phyloP scores from a whole-genome alignment of 2,888 invertebrate species.

The Aricia artaxerxes region DNA sequence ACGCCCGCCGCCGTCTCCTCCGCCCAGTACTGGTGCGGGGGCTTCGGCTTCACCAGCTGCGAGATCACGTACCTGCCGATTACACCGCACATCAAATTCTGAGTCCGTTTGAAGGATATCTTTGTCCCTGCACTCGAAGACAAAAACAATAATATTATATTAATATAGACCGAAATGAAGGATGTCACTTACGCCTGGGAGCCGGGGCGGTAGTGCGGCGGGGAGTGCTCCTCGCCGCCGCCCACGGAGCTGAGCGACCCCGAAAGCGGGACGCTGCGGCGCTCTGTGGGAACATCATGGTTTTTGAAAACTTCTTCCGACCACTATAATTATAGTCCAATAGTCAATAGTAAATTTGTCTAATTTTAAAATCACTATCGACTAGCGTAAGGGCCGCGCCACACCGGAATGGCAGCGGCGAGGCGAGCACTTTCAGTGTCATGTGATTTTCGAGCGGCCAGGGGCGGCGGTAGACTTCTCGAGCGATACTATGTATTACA shows the following conservation, averaged over 20 bases:
- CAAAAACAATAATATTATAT: background rate
- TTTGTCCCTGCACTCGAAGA: background rate
- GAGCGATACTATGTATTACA: no score
- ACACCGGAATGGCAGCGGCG: no score
- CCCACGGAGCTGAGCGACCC: conserved; percentile 69
- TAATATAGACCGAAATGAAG: no score
- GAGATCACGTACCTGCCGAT: conserved; percentile 64
- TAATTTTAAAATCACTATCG: no score
- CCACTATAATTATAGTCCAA: background rate
- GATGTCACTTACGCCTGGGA: conserved; percentile 63
- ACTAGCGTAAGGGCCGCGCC: no score
- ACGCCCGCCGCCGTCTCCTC: conserved; percentile 66
- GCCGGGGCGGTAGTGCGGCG: conserved; percentile 66
- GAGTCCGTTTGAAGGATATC: background rate
- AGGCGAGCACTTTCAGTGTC: no score
- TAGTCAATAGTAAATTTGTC: background rate
- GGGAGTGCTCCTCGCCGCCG: conserved; percentile 59
- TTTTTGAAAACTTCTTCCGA: background rate
- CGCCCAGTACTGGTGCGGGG: conserved; percentile 73
- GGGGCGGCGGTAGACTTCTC: no score
- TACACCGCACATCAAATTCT: background rate
- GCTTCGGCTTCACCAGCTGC: conserved; percentile 68
- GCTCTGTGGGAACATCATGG: conserved; percentile 43
- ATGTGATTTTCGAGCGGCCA: no score
- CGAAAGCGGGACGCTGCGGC: conserved; percentile 53